Conservation (phyloP, 2,888 invertebrate genomes). For the Cheilosia soror region DNA sequence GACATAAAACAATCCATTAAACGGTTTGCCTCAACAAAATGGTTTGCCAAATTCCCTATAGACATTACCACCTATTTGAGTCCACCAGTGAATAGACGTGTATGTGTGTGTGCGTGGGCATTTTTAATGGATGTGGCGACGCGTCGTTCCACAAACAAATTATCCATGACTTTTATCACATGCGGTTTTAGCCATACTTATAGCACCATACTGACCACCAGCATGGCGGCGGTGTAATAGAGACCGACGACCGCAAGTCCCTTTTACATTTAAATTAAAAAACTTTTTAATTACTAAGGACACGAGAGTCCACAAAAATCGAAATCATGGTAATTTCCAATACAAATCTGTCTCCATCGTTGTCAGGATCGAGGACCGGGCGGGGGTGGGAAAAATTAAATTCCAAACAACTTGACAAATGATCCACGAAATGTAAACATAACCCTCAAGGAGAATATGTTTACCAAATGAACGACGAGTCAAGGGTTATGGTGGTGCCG, state of each 20-base stretch:
- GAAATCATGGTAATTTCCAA: constrained; percentile 67
- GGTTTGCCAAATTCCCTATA: constrained; percentile 61
- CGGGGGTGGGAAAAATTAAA: constrained; percentile 45
- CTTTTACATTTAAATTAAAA: constrained; percentile 67
- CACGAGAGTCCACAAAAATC: constrained; percentile 20
- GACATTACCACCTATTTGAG: constrained; percentile 50
- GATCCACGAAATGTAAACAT: constrained; percentile 73
- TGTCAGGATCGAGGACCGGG: background rate
- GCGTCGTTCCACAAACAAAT: constrained; percentile 57
- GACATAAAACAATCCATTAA: constrained; percentile 65
- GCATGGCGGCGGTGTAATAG: too few species aligned
- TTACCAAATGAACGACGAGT: constrained; percentile 59
- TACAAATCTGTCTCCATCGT: constrained; percentile 46
- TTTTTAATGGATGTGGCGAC: constrained; percentile 65
- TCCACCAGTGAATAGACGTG: background rate
- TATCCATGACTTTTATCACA: constrained; percentile 64
- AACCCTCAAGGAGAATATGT: constrained; percentile 71
- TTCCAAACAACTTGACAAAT: constrained; percentile 70
- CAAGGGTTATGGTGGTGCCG: background rate
- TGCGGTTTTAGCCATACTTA: constrained; percentile 61
- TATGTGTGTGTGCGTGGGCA: constrained; percentile 49
- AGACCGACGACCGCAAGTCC: constrained; percentile 7
- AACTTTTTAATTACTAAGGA: constrained; percentile 63
- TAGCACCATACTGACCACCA: constrained; percentile 23
- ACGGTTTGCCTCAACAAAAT: constrained; percentile 63